A percentile compares a stretch with the other conserved stretches of the same genome.
Conservation (phyloP, 2,888 invertebrate genomes). For the Rhyacophila evoluta region DNA sequence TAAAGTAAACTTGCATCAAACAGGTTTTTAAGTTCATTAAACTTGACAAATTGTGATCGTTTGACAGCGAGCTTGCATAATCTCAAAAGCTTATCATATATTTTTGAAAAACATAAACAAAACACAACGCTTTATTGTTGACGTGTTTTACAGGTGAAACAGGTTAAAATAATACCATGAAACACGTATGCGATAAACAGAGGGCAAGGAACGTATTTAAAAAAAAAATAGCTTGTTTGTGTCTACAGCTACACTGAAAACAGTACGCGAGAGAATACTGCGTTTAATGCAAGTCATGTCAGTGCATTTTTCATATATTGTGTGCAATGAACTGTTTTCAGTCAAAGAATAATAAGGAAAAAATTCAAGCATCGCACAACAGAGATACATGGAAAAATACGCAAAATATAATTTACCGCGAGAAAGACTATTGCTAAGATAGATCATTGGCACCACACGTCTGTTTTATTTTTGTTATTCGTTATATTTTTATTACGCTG, state of each 20-base stretch:
- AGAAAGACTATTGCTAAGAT: not conserved
- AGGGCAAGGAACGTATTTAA: not conserved
- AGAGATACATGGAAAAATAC: not conserved
- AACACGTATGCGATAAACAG: not conserved
- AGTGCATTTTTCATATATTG: not conserved
- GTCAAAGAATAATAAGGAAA: not conserved
- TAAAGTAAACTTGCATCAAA: not conserved
- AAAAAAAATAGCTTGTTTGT: not conserved
- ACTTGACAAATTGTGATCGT: not conserved
- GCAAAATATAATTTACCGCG: not conserved
- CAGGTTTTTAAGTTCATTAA: conserved; percentile 13
- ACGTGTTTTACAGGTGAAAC: not conserved
- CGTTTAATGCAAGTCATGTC: not conserved
- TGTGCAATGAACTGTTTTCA: not conserved
- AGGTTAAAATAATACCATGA: too few species aligned
- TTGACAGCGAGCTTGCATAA: not conserved
- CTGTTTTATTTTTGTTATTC: too few species aligned
- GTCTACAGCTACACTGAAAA: not conserved
- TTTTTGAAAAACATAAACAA: not conserved
- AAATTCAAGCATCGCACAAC: not conserved
- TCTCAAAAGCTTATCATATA: not conserved
- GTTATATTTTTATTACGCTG: too few species aligned
- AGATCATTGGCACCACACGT: not conserved
- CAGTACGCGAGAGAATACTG: not conserved
- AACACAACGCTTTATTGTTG: not conserved